These are phyloP conservation scores for Bruchidius siliquastri DNA, from an alignment of 2,888 invertebrate species.

Conservation along the genomic window DNA sequence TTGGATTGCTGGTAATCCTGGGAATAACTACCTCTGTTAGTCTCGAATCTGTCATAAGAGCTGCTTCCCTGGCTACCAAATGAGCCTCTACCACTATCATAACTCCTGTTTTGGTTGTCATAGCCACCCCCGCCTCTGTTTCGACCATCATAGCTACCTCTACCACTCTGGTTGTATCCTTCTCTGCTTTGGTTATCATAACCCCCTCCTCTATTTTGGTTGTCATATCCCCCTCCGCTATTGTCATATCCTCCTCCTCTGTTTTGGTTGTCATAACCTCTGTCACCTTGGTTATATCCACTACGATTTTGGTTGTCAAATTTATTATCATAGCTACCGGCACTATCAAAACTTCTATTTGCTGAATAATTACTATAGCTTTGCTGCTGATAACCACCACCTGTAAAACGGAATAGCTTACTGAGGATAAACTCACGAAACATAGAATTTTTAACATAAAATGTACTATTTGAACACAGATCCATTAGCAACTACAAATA, in stretches of 20 bases:
- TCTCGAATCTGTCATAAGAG: slow-evolving; percentile 23
- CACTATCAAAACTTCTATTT: slow-evolving; percentile 26
- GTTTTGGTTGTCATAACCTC: slow-evolving; percentile 20
- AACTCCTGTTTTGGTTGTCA: slow-evolving; percentile 25
- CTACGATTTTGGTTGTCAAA: slow-evolving; percentile 12
- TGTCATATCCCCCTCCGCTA: slow-evolving; percentile 2
- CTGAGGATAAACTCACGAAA: neutral
- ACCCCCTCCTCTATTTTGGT: slow-evolving; percentile 14
- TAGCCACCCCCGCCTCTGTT: slow-evolving; percentile 17
- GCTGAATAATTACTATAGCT: slow-evolving; percentile 12
- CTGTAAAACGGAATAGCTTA: too few species aligned
- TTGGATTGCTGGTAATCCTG: slow-evolving; percentile 46
- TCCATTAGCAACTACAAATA: too few species aligned
- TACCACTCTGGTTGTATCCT: slow-evolving; percentile 2
- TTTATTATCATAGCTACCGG: slow-evolving; percentile 26
- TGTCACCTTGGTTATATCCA: slow-evolving; percentile 6
- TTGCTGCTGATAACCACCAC: slow-evolving; percentile 16
- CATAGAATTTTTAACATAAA: too few species aligned
- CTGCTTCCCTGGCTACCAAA: neutral
- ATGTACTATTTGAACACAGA: too few species aligned
- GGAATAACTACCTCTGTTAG: slow-evolving; percentile 25
- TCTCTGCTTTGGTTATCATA: slow-evolving; percentile 15
- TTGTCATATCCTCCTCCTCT: slow-evolving; percentile 1
- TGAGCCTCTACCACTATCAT: slow-evolving; percentile 17
- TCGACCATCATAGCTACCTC: neutral